Conservation (phyloP, 2,797 vertebrate species). For the Mareca strepera region DNA sequence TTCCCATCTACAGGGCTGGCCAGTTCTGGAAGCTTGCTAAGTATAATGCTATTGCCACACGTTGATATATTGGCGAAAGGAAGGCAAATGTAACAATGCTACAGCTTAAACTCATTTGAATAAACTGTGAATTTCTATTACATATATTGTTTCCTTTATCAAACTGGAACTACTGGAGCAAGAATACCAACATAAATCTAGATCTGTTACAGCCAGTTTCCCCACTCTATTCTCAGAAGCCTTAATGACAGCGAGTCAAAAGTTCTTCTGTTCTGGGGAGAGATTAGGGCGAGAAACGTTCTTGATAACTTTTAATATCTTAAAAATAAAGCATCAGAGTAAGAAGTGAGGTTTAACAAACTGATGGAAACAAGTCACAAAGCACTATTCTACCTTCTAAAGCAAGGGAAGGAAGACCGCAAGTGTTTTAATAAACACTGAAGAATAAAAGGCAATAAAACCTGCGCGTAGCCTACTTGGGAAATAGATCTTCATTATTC, state of each 20-base stretch:
- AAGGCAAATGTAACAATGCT: slow-evolving; percentile 53
- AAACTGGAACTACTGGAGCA: slow-evolving; percentile 62
- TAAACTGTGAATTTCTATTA: slow-evolving; percentile 64
- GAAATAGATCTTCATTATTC: slow-evolving; percentile 47
- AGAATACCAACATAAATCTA: slow-evolving; percentile 58
- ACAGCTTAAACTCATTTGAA: slow-evolving; percentile 53
- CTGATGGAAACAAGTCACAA: background rate
- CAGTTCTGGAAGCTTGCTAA: slow-evolving; percentile 3
- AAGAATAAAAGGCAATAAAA: slow-evolving; percentile 18
- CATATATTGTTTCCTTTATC: slow-evolving; percentile 71
- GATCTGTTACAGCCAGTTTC: slow-evolving; percentile 52
- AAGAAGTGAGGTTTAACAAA: background rate
- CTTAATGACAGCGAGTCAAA: slow-evolving; percentile 39
- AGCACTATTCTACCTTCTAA: background rate
- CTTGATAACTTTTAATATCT: background rate
- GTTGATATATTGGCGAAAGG: slow-evolving; percentile 53
- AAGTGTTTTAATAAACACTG: background rate
- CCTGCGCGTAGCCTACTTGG: background rate
- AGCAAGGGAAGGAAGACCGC: background rate
- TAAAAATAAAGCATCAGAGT: background rate
- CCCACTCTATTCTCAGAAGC: slow-evolving; percentile 42
- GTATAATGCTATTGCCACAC: slow-evolving; percentile 35
- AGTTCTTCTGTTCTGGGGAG: background rate
- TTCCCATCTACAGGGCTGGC: background rate
- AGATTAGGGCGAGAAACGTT: background rate